phyloP scores from a whole-genome alignment of 2,113 vertebrate genomes.

The Phaethon lepturus region DNA sequence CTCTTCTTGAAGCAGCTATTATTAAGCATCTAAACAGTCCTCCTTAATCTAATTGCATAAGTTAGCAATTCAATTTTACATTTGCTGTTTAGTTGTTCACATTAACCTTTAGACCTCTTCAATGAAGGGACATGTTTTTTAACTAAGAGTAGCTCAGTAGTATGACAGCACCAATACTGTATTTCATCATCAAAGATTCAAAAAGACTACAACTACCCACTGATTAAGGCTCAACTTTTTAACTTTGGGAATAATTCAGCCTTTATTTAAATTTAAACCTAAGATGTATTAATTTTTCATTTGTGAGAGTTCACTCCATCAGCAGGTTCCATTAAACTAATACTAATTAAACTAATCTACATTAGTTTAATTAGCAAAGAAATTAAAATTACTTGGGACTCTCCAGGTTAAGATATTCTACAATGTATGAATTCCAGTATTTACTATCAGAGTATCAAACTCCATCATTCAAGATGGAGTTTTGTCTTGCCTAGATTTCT shows the following conservation, averaged over 20 bases:
- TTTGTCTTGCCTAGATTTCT: background rate
- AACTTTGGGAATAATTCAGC: background rate
- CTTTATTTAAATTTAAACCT: background rate
- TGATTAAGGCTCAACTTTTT: background rate
- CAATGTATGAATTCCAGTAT: background rate
- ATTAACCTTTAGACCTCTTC: constrained; percentile 28
- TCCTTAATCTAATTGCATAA: background rate
- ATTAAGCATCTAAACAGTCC: background rate
- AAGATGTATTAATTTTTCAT: background rate
- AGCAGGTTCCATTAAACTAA: background rate
- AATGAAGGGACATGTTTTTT: background rate
- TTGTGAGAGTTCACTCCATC: background rate
- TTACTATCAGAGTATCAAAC: background rate
- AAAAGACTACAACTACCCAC: background rate
- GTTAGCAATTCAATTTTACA: constrained; percentile 1
- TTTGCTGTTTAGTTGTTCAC: background rate
- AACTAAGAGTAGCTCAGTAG: background rate
- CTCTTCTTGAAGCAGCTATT: background rate
- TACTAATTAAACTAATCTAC: background rate
- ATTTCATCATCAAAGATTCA: background rate
- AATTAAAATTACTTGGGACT: background rate
- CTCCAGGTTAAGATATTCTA: background rate
- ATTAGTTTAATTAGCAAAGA: background rate
- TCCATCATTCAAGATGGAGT: background rate
- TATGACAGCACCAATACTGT: background rate